Evolutionary conservation across 2,797 vertebrate species (phyloP), one percentile per base, ranked within the genome.

Genomic region (Hemitrygon akajei): DNA sequence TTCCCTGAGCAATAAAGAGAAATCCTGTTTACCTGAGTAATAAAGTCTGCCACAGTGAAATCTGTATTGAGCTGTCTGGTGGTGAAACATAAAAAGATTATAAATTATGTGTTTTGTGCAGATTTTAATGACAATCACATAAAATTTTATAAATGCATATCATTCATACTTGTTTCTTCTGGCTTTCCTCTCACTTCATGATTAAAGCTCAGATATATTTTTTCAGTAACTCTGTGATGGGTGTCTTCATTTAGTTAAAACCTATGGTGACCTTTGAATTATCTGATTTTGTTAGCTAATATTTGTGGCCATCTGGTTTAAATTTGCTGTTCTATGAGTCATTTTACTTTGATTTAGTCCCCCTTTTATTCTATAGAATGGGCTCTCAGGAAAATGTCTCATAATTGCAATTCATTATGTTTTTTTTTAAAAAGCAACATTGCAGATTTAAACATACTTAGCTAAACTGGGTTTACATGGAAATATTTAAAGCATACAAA

Each of bases 291-390:
- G 95, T 95, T 94, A 95, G 95, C 95, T 96, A 96, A 95, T 96
- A 95, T 97, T 96, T 97, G 96, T 96, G 95, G 96, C 96, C 97
- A 97, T 97, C 96, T 97, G 97, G 97, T 97, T 97, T 97, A 96
- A 96, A 97, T 97, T 97, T 97, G 96, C 94, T 95, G 96, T 97
- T 97, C 96, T 97, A 97, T 97, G 97, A 97, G 96, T 97, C 96
- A 97, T 97, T 97, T 97, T 96, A 96, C 96, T 97, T 97, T 96
- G 96, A 97, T 96, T 93, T 76, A 93, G 91, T 75, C 91, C 40
- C 71, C 71, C 47, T 93, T 93, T 93, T 93, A 93, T 93, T 93
- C 69, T 76, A 93, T 76, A 93, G 71, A 93, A 93, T 75, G 91
- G 73, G 91, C 69, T 93, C 91, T 93, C 91, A 75, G 71, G 91